A percentile compares a stretch with the other conserved stretches of the same genome.
Evolutionary conservation across 2,113 vertebrate species (phyloP).

Genomic region (Zosterops pallidus): DNA sequence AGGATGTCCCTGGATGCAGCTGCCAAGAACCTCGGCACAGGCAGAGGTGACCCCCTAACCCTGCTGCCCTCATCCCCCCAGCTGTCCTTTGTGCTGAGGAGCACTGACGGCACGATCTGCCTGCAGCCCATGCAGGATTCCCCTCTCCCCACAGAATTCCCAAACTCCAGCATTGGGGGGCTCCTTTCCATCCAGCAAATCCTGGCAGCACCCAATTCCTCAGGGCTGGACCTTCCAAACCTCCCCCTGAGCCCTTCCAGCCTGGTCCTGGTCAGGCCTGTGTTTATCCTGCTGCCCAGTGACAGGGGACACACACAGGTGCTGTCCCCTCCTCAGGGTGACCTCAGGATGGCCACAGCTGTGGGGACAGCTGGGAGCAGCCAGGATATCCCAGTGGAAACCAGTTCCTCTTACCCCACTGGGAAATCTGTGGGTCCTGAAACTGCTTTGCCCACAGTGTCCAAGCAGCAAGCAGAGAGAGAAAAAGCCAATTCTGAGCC

Average conservation of each 20-base stretch:
- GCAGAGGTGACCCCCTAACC: not conserved
- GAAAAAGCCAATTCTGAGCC: not conserved
- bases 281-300: slow-evolving; percentile 29
- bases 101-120: not conserved
- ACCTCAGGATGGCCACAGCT: rapidly evolving
- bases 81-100: slow-evolving; percentile 9
- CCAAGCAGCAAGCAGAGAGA: not conserved
- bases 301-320: not conserved
- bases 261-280: slow-evolving; percentile 27
- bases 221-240: not conserved
- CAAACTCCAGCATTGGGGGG: not conserved
- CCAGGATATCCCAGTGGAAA: not conserved
- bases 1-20: not conserved
- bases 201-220: not conserved
- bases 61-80: not conserved
- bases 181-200: slow-evolving; percentile 33
- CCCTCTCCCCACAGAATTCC: not conserved
- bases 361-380: not conserved
- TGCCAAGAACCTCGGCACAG: not conserved
- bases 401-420: not conserved
- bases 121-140: slow-evolving; percentile 8
- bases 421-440: not conserved
- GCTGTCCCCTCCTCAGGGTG: not conserved
- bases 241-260: not conserved
- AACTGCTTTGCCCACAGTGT: rapidly evolving